These are phyloP conservation scores for Eledone cirrhosa DNA, from an alignment of 2,888 invertebrate genomes.

Conservation along the genomic window DNA sequence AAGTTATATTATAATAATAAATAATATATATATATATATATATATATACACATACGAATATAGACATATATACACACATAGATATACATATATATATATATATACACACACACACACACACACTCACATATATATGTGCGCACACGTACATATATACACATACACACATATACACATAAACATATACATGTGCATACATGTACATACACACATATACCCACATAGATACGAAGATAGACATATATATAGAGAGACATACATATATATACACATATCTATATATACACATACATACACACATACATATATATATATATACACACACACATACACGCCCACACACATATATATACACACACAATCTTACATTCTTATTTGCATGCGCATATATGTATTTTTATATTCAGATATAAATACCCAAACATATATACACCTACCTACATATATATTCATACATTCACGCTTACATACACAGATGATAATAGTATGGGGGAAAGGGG, in stretches of 20 bases:
- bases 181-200: neutral
- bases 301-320: neutral
- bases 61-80: too few relatives aligned
- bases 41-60: neutral
- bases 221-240: too few relatives aligned
- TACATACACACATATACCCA: neutral
- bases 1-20: too few relatives aligned
- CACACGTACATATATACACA: neutral
- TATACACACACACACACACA: neutral
- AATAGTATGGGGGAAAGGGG: neutral
- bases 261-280: neutral
- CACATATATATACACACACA: too few relatives aligned
- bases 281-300: neutral
- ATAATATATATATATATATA: constrained; percentile 9
- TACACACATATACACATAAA: neutral
- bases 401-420: too few relatives aligned
- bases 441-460: neutral
- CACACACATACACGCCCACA: neutral
- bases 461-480: neutral
- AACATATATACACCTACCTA: neutral
- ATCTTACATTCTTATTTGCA: too few relatives aligned
- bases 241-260: too few relatives aligned
- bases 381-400: too few relatives aligned
- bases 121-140: neutral
- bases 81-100: constrained; percentile 4